Base-by-base conservation (phyloP, 2,797 vertebrate species). In the Bucorvus abyssinicus region DNA sequence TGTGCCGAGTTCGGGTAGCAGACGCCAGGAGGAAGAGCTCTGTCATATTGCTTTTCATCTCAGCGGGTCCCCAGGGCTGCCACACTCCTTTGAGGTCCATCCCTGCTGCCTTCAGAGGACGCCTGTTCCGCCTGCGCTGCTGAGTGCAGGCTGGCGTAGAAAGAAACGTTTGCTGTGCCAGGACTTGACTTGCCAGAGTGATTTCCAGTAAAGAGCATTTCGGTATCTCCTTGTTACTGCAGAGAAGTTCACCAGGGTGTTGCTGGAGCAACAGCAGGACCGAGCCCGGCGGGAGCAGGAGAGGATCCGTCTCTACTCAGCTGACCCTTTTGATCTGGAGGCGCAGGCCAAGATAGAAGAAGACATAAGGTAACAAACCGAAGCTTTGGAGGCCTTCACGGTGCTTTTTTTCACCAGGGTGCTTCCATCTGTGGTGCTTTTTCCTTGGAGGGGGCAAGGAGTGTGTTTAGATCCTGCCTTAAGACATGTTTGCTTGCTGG, bases 291-390 rank as follows among this genome's bases (percentile, higher is more conserved):
- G 99, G 74, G 99, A 99, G 94, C 99, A 99, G 96, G 99, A 99
- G 97, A 98, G 99, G 97, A 99, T 99, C 95, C 98, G 98, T 92
- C 99, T 99, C 76, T 98, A 99, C 75, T 99, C 99, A 2, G 99
- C 99, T 15, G 99, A 99, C 94, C 99, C 99, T 19, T 99, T 99
- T 97, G 99, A 99, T 97, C 98, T 99, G 10, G 99, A 99, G 56
- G 99, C 99, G 40, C 99, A 99, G 97, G 99, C 99, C 89, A 99
- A 99, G 97, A 99, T 99, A 93, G 99, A 99, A 95, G 99, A 99
- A 97, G 99, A 99, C 87, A 99, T 99, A 95, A 99, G 99, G 99
- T 99, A 96, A 75, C 47, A 45, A 90, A 22, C 10, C 61, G 26
- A 9, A 30, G 71, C 13, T 84, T 70, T 60, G 77, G 64, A 40